Percentiles rank a stretch among this genome's conserved stretches.
phyloP scores from a whole-genome alignment of 1,140 invertebrate genomes.

The Homarus americanus region DNA sequence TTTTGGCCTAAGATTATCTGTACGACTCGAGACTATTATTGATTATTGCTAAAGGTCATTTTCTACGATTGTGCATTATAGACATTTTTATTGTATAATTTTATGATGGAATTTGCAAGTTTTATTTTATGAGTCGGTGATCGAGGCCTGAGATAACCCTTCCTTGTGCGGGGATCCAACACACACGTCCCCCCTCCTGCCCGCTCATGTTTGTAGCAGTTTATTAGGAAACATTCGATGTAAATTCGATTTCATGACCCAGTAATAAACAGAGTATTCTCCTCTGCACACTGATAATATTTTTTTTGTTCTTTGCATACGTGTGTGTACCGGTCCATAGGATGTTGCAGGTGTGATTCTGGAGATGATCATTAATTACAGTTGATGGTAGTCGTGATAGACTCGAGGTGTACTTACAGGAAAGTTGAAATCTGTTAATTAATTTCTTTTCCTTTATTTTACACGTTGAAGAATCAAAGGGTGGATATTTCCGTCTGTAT shows the following conservation, averaged over 20 bases:
- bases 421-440: no score
- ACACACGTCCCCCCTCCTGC: background rate
- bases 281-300: background rate
- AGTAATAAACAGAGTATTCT: conserved; percentile 52
- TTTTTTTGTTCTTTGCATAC: no score
- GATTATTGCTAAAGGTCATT: background rate
- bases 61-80: background rate
- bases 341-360: no score
- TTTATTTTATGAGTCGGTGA: background rate
- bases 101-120: background rate
- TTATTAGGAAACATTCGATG: conserved; percentile 48
- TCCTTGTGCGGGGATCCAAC: background rate
- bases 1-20: no score
- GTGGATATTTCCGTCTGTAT: no score
- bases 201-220: conserved; percentile 7
- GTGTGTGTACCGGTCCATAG: no score
- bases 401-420: no score
- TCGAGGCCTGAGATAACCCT: background rate
- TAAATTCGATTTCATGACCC: conserved; percentile 40
- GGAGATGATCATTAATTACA: no score
- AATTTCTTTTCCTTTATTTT: no score
- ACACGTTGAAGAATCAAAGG: no score
- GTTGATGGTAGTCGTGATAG: no score
- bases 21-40: no score
- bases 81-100: background rate